These are phyloP conservation scores for Octodon degus DNA, from an alignment of 2,113 vertebrate species.

Conservation along the genomic window DNA sequence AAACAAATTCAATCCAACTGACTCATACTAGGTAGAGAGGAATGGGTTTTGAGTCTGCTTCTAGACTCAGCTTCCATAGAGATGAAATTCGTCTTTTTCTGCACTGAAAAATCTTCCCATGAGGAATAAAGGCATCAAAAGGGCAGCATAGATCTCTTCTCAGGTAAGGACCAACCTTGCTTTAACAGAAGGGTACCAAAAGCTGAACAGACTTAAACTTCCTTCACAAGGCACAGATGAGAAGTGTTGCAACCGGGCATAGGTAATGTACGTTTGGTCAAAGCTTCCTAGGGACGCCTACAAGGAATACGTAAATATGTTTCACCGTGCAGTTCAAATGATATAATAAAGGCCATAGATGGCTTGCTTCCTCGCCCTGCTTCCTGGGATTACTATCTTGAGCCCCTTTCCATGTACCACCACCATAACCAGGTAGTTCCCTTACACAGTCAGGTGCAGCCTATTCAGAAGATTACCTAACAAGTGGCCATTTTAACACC, in stretches of 20 bases:
- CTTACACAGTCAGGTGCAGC: neutral
- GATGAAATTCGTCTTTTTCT: neutral
- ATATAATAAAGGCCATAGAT: neutral
- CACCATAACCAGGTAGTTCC: neutral
- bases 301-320: neutral
- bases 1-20: neutral
- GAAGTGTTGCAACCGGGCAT: neutral
- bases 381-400: neutral
- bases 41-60: neutral
- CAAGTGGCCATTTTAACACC: neutral
- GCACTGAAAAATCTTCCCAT: neutral
- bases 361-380: neutral
- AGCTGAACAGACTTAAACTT: neutral
- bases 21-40: neutral
- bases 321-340: neutral
- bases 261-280: neutral
- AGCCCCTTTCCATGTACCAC: neutral
- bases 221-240: neutral
- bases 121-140: neutral
- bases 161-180: neutral
- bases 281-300: neutral
- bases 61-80: neutral
- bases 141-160: neutral
- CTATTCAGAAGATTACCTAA: neutral
- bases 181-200: neutral